phyloP scores from a whole-genome alignment of 2,797 vertebrate species.

The Chlorospingus semifuscus region DNA sequence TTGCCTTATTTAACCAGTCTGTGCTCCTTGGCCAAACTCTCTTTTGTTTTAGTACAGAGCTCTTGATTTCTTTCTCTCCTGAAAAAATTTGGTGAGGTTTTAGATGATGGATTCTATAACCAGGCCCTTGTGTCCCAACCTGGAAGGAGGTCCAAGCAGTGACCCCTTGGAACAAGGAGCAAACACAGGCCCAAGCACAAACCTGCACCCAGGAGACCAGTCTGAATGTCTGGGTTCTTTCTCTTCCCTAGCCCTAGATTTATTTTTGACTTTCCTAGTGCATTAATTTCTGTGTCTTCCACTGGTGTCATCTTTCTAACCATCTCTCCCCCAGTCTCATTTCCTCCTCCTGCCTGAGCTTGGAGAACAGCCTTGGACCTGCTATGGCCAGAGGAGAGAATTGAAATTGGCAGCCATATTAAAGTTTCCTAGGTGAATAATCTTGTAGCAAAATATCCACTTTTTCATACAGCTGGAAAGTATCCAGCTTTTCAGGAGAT shows the following conservation, averaged over 20 bases:
- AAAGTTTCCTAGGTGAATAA: not conserved
- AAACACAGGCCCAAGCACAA: not conserved
- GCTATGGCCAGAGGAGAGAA: not conserved
- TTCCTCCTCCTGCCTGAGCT: not conserved
- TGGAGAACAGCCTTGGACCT: not conserved
- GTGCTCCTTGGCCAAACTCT: not conserved
- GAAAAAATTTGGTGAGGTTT: not conserved
- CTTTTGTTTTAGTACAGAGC: not conserved
- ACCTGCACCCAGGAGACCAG: not conserved
- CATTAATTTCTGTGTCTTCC: not conserved
- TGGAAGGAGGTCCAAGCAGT: not conserved
- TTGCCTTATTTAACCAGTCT: not conserved
- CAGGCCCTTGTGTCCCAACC: rapidly evolving
- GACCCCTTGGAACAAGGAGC: not conserved
- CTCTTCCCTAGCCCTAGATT: not conserved
- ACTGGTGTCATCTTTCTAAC: not conserved
- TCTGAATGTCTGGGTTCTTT: not conserved
- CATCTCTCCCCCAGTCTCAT: rapidly evolving
- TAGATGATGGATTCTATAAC: not conserved
- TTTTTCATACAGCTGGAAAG: not conserved
- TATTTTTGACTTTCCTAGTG: not conserved
- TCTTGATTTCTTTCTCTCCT: not conserved
- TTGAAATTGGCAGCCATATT: not conserved
- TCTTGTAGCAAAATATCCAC: not conserved
- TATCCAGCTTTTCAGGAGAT: not conserved